Evolutionary conservation across 2,797 vertebrate species (phyloP), one percentile per base, ranked within the genome.

Genomic region (Lithobates pipiens): DNA sequence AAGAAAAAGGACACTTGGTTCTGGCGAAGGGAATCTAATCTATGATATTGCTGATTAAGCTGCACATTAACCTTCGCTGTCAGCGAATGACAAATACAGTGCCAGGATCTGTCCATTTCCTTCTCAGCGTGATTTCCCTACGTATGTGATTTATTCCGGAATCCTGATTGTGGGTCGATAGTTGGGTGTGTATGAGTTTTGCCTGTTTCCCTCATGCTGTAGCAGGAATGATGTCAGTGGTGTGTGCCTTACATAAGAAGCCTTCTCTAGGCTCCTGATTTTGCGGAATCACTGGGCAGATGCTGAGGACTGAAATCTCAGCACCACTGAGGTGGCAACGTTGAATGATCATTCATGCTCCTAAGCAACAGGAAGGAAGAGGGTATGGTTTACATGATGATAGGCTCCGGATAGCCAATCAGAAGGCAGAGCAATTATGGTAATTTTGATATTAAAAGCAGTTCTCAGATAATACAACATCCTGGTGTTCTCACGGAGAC

Each of bases 211-310:
- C 8, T 36, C 70, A 63, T 44, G 69, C 25, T 25, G 29, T 67
- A 83, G 18, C 36, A 34, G 90, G 90, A 93, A 91, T 93, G 93
- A 93, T 94, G 93, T 94, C 93, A 93, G 92, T 90, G 91, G 76
- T 88, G 91, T 92, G 87, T 82, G 90, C 83, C 92, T 94, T 94
- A 93, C 89, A 86, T 94, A 94, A 94, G 92, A 88, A 91, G 89
- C 89, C 89, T 90, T 88, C 75, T 84, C 46, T 63, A 82, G 88
- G 87, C 89, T 86, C 90, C 54, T 54, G 88, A 89, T 89, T 84
- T 89, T 80, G 91, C 89, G 91, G 90, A 90, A 89, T 88, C 87
- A 32, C 76, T 87, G 81, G 86, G 86, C 86, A 87, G 81, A 87
- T 87, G 86, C 86, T 78, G 70, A 69, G 70, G 57, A 83, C 81